Base-by-base conservation (phyloP, 2,888 invertebrate species). In the Spicauda simplicius region DNA sequence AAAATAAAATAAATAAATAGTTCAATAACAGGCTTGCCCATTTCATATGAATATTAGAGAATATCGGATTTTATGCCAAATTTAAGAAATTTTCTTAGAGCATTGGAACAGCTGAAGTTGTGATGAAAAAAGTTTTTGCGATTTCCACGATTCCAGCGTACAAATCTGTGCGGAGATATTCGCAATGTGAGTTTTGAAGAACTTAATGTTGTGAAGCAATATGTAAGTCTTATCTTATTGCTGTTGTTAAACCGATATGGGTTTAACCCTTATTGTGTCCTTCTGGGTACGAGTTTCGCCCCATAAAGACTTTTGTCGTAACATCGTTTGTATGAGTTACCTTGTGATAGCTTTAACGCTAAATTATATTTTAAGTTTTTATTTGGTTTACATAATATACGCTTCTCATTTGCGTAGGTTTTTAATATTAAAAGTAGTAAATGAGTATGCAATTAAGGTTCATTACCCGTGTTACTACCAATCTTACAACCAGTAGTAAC, bases 21-120 rank as follows among this genome's bases (percentile, higher is more conserved):
- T 41, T 41, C 14, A 41, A 41, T 41, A 41, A 41, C 12, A 41
- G 3, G 2, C 14, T 3, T 14, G 5, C 12, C 12, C 10, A 41
- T 41, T 41, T 41, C 14, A 14, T 41, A 14, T 1, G 41, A 41
- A 14, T 41, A 41, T 41, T 41, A 41, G 14, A 41, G 14, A 41
- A 41, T 45, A 45, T 45, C 52, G n/a, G 19, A 52, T 52, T 52
- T 52, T 52, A 19, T 45, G 41, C 45, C 14, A n/a, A 59, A 59
- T 48, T 48, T 48, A n/a, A 48, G 41, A 57, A 58, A 58, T 53
- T 53, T 37, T 57, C 57, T 64, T 45, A 45, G n/a, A 52, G 48
- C 48, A 25, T 50, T 72, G 71, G 71, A 76, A 74, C 69, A 58
- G 52, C 70, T 71, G 70, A 68, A 60, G 54, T 52, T 64, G 57